Percentiles rank a stretch among this genome's conserved stretches.
These are phyloP conservation scores for Pissodes strobi DNA, from an alignment of 1,140 invertebrate species.

Conservation along the genomic window DNA sequence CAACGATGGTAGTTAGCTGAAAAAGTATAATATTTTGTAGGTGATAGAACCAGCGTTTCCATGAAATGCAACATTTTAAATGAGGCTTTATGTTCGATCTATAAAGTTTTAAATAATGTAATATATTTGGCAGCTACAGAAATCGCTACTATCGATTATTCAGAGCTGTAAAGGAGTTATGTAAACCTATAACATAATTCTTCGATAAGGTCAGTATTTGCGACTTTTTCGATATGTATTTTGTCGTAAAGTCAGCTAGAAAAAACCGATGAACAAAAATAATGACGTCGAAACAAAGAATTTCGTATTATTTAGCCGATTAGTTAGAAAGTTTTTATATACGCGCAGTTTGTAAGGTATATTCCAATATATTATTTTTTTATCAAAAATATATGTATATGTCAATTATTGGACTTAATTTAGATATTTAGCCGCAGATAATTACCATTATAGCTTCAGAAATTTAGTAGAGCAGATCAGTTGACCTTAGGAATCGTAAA, in stretches of 20 bases:
- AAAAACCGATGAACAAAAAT: conserved; percentile 42
- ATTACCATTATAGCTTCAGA: background rate
- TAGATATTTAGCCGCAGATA: conserved; percentile 17
- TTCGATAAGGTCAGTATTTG: conserved; percentile 1
- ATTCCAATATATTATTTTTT: conserved; percentile 14
- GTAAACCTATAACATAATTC: too few relatives aligned
- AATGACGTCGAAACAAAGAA: conserved; percentile 37
- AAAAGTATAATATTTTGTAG: conserved; percentile 27
- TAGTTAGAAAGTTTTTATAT: conserved; percentile 29
- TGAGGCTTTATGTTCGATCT: background rate
- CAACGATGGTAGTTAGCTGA: conserved; percentile 10
- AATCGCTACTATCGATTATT: too few relatives aligned
- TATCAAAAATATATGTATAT: conserved; percentile 19
- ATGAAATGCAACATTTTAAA: conserved; percentile 37
- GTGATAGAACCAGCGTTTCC: conserved; percentile 32
- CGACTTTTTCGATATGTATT: background rate
- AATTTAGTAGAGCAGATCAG: conserved; percentile 8
- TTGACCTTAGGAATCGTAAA: background rate
- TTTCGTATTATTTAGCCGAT: conserved; percentile 31
- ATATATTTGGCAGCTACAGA: too few relatives aligned
- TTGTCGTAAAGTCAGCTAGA: conserved; percentile 3
- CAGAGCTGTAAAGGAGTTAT: too few relatives aligned
- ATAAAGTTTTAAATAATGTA: background rate
- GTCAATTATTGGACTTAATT: conserved; percentile 31
- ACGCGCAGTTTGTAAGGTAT: conserved; percentile 27